These are phyloP conservation scores for Eleginops maclovinus DNA, from an alignment of 2,113 vertebrate species.

Conservation along the genomic window DNA sequence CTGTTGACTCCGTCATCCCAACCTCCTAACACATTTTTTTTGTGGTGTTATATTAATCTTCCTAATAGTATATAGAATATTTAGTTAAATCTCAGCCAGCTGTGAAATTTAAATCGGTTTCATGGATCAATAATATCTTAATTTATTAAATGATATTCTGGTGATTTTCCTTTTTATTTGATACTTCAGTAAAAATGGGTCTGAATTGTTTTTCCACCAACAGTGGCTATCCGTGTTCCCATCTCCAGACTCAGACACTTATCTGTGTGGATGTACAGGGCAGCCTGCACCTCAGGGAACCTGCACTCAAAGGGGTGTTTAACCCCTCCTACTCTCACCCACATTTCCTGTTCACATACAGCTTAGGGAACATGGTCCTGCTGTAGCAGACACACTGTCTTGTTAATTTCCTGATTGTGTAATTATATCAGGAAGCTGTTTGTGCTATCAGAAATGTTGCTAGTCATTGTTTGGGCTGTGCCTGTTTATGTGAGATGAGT, in stretches of 20 bases:
- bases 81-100: no score
- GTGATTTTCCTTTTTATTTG: not conserved
- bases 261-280: conserved; percentile 60
- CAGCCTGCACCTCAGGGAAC: conserved; percentile 50
- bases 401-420: conserved; percentile 80
- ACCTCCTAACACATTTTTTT: no score
- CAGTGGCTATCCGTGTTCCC: conserved; percentile 43
- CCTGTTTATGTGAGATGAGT: conserved; percentile 78
- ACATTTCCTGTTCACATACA: conserved; percentile 26
- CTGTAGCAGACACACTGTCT: conserved; percentile 71
- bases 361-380: conserved; percentile 29
- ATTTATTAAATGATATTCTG: not conserved
- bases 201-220: not conserved
- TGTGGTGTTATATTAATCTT: no score
- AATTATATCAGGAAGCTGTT: conserved; percentile 80
- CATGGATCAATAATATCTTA: not conserved
- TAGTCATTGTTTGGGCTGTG: conserved; percentile 76
- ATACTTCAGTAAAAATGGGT: not conserved
- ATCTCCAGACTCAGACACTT: conserved; percentile 61
- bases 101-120: not conserved
- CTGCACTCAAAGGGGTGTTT: conserved; percentile 32
- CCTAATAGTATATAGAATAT: no score
- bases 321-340: conserved; percentile 37
- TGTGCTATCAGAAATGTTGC: conserved; percentile 71
- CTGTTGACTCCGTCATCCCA: no score